Percentiles rank a stretch among this genome's conserved stretches.
These are phyloP conservation scores for Aselliscus stoliczkanus DNA, from an alignment of 2,797 vertebrate species.

Conservation along the genomic window DNA sequence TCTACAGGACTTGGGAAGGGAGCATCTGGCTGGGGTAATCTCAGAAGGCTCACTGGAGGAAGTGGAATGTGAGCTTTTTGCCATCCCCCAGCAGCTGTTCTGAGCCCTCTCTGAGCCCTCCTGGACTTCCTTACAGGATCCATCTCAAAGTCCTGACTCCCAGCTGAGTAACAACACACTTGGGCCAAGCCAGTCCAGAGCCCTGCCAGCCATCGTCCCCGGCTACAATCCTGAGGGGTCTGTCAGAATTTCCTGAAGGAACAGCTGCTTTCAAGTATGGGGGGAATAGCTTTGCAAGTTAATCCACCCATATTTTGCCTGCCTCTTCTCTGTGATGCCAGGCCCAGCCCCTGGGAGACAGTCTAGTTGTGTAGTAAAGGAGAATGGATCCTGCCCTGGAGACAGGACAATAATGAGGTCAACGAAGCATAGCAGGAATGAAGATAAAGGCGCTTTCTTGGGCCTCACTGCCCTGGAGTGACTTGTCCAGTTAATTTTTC, in stretches of 20 bases:
- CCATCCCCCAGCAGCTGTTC: background rate
- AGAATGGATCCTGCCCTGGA: background rate
- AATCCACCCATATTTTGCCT: background rate
- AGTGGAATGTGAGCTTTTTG: background rate
- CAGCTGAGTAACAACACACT: background rate
- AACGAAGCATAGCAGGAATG: background rate
- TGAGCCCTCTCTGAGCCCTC: background rate
- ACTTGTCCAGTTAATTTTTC: constrained; percentile 8
- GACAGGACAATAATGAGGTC: background rate
- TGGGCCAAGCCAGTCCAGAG: background rate
- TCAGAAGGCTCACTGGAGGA: constrained; percentile 25
- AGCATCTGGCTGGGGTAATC: background rate
- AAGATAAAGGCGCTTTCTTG: constrained; percentile 25
- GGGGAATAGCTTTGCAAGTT: background rate
- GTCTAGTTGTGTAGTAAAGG: background rate
- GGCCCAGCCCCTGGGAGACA: constrained; percentile 21
- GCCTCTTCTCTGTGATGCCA: background rate
- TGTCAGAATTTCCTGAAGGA: constrained; percentile 13
- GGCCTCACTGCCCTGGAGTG: background rate
- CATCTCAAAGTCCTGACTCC: background rate
- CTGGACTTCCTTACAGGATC: background rate
- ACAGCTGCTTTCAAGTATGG: background rate
- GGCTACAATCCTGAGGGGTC: background rate
- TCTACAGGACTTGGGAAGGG: background rate
- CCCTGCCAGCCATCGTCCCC: background rate